Percentiles rank a stretch among this genome's conserved stretches.
Evolutionary conservation across 2,113 vertebrate species (phyloP).

Genomic region (Bostrychus sinensis): DNA sequence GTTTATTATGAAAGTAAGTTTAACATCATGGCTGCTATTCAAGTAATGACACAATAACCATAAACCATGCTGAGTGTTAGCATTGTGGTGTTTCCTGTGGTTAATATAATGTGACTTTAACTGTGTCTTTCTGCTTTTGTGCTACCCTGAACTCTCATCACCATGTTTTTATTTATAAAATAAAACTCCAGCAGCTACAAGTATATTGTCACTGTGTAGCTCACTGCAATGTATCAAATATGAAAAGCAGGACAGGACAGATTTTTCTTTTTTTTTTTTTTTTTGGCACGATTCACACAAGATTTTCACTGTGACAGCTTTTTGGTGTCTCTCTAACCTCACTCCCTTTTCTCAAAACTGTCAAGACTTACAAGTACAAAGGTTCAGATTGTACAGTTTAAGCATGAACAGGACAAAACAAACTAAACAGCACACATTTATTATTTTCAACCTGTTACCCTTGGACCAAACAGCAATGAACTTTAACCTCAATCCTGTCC

Average conservation of each 20-base stretch:
- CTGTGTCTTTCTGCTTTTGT: conserved; percentile 8
- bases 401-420: no score
- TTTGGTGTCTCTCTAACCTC: no score
- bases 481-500: neutral
- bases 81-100: neutral
- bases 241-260: neutral
- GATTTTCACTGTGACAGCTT: neutral
- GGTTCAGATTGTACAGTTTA: no score
- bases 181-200: neutral
- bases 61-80: neutral
- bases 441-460: no score
- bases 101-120: conserved; percentile 5
- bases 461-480: neutral
- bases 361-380: no score
- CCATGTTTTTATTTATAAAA: neutral
- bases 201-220: neutral
- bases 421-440: no score
- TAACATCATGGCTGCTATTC: no score
- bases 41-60: no score
- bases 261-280: no score
- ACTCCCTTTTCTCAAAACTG: no score
- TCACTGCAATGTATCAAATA: neutral
- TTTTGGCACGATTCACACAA: neutral
- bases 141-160: conserved; percentile 1
- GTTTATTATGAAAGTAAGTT: no score